Conservation (phyloP, 2,113 vertebrate genomes). For the Syngnathus scovelli region DNA sequence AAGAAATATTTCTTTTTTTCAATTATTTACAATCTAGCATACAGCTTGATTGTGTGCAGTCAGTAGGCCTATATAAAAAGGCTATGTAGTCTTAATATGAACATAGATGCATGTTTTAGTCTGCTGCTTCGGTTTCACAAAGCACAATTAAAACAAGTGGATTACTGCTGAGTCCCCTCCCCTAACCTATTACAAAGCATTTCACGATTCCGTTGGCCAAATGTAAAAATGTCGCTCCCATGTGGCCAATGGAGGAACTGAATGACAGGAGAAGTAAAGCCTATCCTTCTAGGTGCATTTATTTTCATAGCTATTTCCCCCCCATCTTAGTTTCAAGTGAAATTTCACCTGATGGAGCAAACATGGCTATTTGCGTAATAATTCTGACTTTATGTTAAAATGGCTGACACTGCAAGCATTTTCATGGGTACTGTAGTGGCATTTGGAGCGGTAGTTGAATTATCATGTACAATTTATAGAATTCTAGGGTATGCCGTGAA, state of each 20-base stretch:
- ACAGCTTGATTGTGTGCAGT: conserved; percentile 13
- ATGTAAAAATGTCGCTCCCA: conserved; percentile 41
- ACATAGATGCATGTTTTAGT: conserved; percentile 63
- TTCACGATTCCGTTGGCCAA: not conserved
- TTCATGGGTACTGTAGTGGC: conserved; percentile 24
- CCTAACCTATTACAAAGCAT: too few species aligned
- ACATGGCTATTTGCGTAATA: conserved; percentile 7
- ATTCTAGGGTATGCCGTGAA: conserved; percentile 44
- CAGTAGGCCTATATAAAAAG: not conserved
- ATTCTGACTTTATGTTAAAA: conserved; percentile 1
- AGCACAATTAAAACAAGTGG: conserved; percentile 28
- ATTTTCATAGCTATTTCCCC: not conserved
- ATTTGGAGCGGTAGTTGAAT: not conserved
- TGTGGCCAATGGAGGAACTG: conserved; percentile 39
- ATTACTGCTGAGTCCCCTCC: not conserved
- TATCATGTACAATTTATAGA: conserved; percentile 43
- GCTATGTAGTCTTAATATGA: not conserved
- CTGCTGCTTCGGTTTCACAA: conserved; percentile 40
- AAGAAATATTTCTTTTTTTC: not conserved
- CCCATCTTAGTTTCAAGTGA: not conserved
- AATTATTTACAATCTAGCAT: conserved; percentile 41
- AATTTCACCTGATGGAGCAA: not conserved
- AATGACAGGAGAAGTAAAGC: conserved; percentile 14
- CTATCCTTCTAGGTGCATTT: conserved; percentile 15
- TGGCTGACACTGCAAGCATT: conserved; percentile 20